A percentile compares a stretch with the other conserved stretches of the same genome.
phyloP scores from a whole-genome alignment of 2,888 invertebrate genomes.

The Scelioninae gen. 1 region DNA sequence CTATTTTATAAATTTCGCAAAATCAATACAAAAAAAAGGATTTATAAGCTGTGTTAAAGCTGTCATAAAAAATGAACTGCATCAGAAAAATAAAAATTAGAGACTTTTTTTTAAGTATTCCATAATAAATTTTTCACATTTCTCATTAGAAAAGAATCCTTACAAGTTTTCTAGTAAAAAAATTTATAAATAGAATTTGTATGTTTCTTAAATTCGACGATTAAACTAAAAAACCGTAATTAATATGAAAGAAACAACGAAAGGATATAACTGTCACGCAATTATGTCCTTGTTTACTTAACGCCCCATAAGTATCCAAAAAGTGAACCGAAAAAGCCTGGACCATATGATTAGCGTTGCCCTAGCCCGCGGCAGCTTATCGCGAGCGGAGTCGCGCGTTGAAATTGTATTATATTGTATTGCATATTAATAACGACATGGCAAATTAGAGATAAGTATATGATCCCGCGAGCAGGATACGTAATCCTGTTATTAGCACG shows the following conservation, averaged over 20 bases:
- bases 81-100: too few relatives aligned
- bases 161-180: too few relatives aligned
- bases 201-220: too few relatives aligned
- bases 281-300: slow-evolving; percentile 39
- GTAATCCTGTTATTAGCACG: slow-evolving; percentile 84
- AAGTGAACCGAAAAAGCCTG: slow-evolving; percentile 14
- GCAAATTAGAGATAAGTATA: slow-evolving; percentile 84
- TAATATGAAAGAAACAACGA: neutral
- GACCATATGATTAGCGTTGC: slow-evolving; percentile 38
- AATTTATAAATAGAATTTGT: too few relatives aligned
- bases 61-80: too few relatives aligned
- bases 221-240: too few relatives aligned
- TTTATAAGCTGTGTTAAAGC: too few relatives aligned
- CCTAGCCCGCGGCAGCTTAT: slow-evolving; percentile 67
- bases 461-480: slow-evolving; percentile 79
- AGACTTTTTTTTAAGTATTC: too few relatives aligned
- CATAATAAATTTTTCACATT: too few relatives aligned
- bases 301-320: slow-evolving; percentile 47
- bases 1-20: too few relatives aligned
- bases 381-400: slow-evolving; percentile 60
- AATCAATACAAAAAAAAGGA: too few relatives aligned
- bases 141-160: too few relatives aligned
- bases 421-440: slow-evolving; percentile 81
- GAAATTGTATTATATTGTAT: slow-evolving; percentile 75
- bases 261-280: slow-evolving; percentile 1